Percentiles rank a stretch among this genome's conserved stretches.
These are phyloP conservation scores for Hippasteria phrygiana DNA, from an alignment of 53 echinoderm and acorn worm species.

Conservation along the genomic window DNA sequence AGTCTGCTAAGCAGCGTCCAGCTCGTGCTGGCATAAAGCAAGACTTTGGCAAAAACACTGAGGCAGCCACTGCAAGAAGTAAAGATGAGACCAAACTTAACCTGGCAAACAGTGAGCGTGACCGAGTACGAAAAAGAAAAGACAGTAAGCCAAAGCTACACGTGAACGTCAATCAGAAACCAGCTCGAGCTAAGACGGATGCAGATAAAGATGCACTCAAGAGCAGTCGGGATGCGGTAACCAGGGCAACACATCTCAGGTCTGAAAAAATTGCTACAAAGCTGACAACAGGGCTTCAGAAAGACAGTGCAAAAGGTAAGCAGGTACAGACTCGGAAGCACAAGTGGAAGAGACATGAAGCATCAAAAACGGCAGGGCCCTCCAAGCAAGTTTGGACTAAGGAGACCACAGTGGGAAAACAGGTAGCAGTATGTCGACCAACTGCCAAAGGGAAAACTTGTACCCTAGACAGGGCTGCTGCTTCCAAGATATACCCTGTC, in stretches of 20 bases:
- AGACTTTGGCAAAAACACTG: not conserved
- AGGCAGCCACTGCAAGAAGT: not conserved
- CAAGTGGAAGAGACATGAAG: not conserved
- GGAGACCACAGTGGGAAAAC: not conserved
- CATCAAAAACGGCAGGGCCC: not conserved
- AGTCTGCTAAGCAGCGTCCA: not conserved
- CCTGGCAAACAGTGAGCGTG: not conserved
- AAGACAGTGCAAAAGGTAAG: not conserved
- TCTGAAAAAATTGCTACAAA: not conserved
- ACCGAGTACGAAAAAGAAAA: constrained; percentile 12
- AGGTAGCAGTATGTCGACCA: constrained; percentile 25
- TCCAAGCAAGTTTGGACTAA: constrained; percentile 16
- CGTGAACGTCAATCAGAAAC: not conserved
- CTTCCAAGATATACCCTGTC: not conserved
- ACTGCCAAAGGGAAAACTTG: constrained; percentile 1
- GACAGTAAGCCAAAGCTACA: constrained; percentile 9
- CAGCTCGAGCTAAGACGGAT: not conserved
- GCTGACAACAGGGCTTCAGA: not conserved
- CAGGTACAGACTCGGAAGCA: not conserved
- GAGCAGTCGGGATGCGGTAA: not conserved
- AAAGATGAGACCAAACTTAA: not conserved
- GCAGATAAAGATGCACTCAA: not conserved
- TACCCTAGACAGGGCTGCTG: not conserved
- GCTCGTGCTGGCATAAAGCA: not conserved
- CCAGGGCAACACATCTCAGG: not conserved